Percentiles rank a stretch among this genome's conserved stretches.
Evolutionary conservation across 2,797 vertebrate genomes (phyloP).

Genomic region (Brachymystax lenok): DNA sequence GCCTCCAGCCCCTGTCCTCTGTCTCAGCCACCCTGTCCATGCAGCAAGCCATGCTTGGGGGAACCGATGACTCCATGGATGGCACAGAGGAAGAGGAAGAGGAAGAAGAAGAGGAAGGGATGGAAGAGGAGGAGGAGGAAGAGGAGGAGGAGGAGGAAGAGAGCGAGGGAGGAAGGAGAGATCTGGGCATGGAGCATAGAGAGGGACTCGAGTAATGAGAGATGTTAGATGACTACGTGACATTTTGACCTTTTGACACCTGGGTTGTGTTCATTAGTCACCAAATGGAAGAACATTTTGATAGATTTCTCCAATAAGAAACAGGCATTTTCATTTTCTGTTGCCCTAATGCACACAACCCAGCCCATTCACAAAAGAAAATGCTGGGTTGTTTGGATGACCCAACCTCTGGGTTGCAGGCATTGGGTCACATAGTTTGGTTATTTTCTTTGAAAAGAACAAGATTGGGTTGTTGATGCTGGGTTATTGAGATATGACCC

Average conservation of each 20-base stretch:
- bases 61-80: slow-evolving; percentile 89
- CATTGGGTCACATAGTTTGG: too few relatives aligned
- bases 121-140: slow-evolving; percentile 81
- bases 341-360: slow-evolving; percentile 12
- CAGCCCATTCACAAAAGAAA: slow-evolving; percentile 13
- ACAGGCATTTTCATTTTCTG: neutral
- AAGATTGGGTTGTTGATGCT: too few relatives aligned
- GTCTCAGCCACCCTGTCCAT: slow-evolving; percentile 95
- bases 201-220: slow-evolving; percentile 86
- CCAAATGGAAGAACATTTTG: neutral
- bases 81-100: slow-evolving; percentile 95
- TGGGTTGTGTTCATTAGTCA: neutral
- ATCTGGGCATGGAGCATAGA: slow-evolving; percentile 89
- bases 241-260: slow-evolving; percentile 34
- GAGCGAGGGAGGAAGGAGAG: slow-evolving; percentile 73
- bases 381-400: neutral
- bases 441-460: too few relatives aligned
- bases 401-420: neutral
- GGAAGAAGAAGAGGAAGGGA: slow-evolving; percentile 87
- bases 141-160: slow-evolving; percentile 85
- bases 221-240: slow-evolving; percentile 9
- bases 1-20: slow-evolving; percentile 91
- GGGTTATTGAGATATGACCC: too few relatives aligned
- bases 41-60: slow-evolving; percentile 97
- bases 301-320: neutral